These are phyloP conservation scores for Diadegma fenestrale DNA, from an alignment of 2,888 invertebrate species.

Conservation along the genomic window DNA sequence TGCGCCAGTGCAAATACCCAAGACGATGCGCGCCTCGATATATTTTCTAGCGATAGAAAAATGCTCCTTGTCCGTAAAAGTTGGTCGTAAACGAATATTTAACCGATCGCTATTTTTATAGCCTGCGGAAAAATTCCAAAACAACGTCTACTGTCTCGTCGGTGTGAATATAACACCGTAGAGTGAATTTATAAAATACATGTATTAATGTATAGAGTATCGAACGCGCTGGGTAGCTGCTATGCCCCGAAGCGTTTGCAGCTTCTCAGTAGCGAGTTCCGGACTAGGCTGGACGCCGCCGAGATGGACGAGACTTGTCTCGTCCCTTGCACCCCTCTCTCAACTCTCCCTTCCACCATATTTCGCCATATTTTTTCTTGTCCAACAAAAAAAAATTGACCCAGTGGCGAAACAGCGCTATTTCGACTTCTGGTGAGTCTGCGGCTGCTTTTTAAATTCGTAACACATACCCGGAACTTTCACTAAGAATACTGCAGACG, in stretches of 20 bases:
- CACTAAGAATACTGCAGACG: not conserved
- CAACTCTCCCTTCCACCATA: not conserved
- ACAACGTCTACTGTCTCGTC: constrained; percentile 4
- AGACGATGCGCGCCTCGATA: not conserved
- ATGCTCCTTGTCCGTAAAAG: not conserved
- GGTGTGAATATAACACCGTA: constrained; percentile 8
- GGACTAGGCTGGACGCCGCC: constrained; percentile 59
- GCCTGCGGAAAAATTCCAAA: not conserved
- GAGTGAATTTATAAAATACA: constrained; percentile 21
- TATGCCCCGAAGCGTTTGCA: not conserved
- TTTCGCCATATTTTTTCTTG: constrained; percentile 10
- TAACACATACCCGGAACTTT: constrained; percentile 32
- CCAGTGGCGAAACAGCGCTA: constrained; percentile 50
- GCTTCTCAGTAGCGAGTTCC: constrained; percentile 58
- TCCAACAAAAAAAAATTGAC: constrained; percentile 25
- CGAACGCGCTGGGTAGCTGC: constrained; percentile 32
- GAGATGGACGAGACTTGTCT: constrained; percentile 25
- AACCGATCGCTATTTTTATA: constrained; percentile 29
- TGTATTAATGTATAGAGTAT: constrained; percentile 31
- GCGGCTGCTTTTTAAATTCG: constrained; percentile 58
- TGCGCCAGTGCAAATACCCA: not conserved
- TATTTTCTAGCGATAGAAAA: constrained; percentile 29
- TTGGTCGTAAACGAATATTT: constrained; percentile 47
- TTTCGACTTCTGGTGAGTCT: constrained; percentile 44
- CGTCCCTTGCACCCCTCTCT: constrained; percentile 6